phyloP scores from a whole-genome alignment of 1,140 invertebrate species.

The Hycleus cichorii region DNA sequence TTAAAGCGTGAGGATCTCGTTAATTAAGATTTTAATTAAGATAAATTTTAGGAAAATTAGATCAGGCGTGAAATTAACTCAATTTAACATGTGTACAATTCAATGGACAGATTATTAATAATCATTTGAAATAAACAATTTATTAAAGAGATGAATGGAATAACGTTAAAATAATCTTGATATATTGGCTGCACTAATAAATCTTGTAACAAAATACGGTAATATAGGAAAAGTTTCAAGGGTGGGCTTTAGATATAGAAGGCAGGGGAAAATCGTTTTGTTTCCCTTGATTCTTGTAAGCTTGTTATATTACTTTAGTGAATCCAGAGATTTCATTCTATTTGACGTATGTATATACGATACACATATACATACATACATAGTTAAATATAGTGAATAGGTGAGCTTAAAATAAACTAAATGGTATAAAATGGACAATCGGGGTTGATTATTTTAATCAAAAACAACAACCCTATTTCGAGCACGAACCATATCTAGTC shows the following conservation, averaged over 20 bases:
- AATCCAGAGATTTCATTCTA: constrained; percentile 5
- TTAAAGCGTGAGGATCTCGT: too few species aligned
- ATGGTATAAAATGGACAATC: constrained; percentile 1
- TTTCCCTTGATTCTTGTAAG: constrained; percentile 13
- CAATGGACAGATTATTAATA: not conserved
- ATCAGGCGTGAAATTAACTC: too few species aligned
- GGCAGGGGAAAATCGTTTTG: constrained; percentile 5
- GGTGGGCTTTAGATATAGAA: too few species aligned
- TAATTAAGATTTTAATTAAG: too few species aligned
- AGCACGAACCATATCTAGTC: too few species aligned
- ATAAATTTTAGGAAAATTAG: too few species aligned
- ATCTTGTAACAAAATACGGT: not conserved
- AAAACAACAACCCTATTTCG: too few species aligned
- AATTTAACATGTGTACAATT: too few species aligned
- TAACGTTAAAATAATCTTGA: not conserved
- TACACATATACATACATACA: not conserved
- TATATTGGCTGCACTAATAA: constrained; percentile 9
- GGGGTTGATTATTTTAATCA: too few species aligned
- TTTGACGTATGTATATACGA: constrained; percentile 12
- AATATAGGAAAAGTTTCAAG: not conserved
- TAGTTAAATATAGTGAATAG: constrained; percentile 3
- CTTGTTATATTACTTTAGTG: constrained; percentile 14
- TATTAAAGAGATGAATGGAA: constrained; percentile 1
- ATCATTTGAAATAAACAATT: not conserved
- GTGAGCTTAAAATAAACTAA: constrained; percentile 4